Evolutionary conservation across 2,888 invertebrate genomes (phyloP).

Genomic region (Agrotis clavis): DNA sequence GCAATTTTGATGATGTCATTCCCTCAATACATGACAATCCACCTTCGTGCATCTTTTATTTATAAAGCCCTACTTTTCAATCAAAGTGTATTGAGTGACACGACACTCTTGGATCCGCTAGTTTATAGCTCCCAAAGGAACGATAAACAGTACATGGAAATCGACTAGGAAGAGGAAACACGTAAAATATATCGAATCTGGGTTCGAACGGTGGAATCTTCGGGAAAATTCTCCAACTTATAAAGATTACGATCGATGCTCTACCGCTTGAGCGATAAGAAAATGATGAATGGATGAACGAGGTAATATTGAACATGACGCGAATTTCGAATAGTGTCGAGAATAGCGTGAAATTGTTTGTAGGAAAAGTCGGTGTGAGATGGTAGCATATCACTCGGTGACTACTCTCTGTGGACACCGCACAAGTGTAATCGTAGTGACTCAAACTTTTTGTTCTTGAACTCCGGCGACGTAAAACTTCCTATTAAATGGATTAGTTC

Average conservation of each 20-base stretch:
- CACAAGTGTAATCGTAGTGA: conserved; percentile 74
- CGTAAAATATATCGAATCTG: conserved; percentile 71
- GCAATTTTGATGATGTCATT: conserved; percentile 27
- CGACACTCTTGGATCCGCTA: conserved; percentile 48
- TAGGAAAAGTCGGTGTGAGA: conserved; percentile 38
- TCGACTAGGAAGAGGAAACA: conserved; percentile 68
- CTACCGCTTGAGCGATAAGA: conserved; percentile 51
- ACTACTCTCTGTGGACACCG: conserved; percentile 53
- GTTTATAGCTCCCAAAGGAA: conserved; percentile 70
- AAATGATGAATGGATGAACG: conserved; percentile 58
- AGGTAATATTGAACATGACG: conserved; percentile 48
- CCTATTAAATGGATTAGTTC: conserved; percentile 70
- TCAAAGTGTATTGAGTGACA: conserved; percentile 59
- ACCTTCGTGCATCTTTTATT: conserved; percentile 40
- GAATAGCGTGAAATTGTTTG: conserved; percentile 44
- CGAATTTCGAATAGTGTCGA: conserved; percentile 49
- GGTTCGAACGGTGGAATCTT: conserved; percentile 41
- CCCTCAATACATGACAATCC: conserved; percentile 6
- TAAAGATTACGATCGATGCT: conserved; percentile 53
- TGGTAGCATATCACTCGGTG: conserved; percentile 48
- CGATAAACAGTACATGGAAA: conserved; percentile 73
- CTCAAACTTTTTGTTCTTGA: conserved; percentile 62
- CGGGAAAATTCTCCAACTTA: conserved; percentile 43
- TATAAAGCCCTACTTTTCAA: conserved; percentile 55
- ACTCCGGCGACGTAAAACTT: conserved; percentile 64